Evolutionary conservation across 2,113 vertebrate genomes (phyloP).

Genomic region (Chaetodon trifascialis): DNA sequence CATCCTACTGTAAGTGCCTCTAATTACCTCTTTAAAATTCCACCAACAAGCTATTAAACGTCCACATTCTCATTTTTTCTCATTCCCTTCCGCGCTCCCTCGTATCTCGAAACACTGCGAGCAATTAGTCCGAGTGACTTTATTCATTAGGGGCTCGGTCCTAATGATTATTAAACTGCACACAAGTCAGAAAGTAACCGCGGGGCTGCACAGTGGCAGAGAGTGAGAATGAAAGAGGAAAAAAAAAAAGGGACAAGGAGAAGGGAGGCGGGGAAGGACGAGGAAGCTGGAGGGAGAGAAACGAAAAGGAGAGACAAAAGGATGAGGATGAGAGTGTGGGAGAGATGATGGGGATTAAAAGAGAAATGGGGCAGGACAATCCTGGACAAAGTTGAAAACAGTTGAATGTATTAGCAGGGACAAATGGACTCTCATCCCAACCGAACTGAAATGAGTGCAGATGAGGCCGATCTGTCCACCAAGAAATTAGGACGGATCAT

Average conservation of each 20-base stretch:
- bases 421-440: slow-evolving; percentile 30
- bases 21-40: slow-evolving; percentile 83
- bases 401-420: slow-evolving; percentile 39
- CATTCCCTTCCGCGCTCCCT: slow-evolving; percentile 49
- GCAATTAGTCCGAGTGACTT: slow-evolving; percentile 84
- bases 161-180: slow-evolving; percentile 85
- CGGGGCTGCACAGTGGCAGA: slow-evolving; percentile 56
- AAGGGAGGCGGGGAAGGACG: slow-evolving; percentile 22
- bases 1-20: slow-evolving; percentile 72
- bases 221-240: slow-evolving; percentile 11
- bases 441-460: slow-evolving; percentile 14
- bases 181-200: slow-evolving; percentile 77
- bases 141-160: slow-evolving; percentile 81
- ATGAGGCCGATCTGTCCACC: slow-evolving; percentile 45
- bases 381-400: slow-evolving; percentile 51
- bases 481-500: slow-evolving; percentile 63
- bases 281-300: slow-evolving; percentile 56
- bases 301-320: slow-evolving; percentile 50
- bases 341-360: slow-evolving; percentile 71
- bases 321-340: slow-evolving; percentile 59
- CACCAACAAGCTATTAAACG: slow-evolving; percentile 74
- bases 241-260: slow-evolving; percentile 19
- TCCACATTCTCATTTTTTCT: slow-evolving; percentile 69
- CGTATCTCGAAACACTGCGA: slow-evolving; percentile 79
- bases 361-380: slow-evolving; percentile 60